A percentile compares a stretch with the other conserved stretches of the same genome.
phyloP scores from a whole-genome alignment of 2,113 vertebrate genomes.

The Pagrus major region DNA sequence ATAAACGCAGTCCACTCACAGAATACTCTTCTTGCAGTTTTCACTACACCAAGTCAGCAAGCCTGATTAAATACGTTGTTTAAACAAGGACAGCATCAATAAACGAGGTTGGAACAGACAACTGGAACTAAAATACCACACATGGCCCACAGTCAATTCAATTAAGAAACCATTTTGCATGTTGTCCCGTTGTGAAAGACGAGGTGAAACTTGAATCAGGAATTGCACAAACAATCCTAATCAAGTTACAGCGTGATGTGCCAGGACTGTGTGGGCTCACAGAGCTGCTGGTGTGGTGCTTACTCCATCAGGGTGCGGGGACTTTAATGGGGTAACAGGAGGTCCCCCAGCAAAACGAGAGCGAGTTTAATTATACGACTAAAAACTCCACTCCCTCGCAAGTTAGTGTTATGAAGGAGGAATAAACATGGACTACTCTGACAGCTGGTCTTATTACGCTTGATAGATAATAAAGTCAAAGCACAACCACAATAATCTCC shows the following conservation, averaged over 20 bases:
- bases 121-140: not conserved
- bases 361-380: not conserved
- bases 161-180: not conserved
- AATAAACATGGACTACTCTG: not conserved
- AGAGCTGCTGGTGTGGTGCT: not conserved
- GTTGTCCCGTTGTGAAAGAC: not conserved
- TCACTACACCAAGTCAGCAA: not conserved
- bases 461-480: slow-evolving; percentile 14
- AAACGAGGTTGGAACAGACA: not conserved
- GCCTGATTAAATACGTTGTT: not conserved
- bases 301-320: not conserved
- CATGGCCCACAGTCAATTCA: not conserved
- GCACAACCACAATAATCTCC: slow-evolving; percentile 24
- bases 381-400: not conserved
- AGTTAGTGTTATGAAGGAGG: not conserved
- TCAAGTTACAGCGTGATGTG: slow-evolving; percentile 7
- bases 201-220: not conserved
- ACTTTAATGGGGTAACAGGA: not conserved
- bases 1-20: not conserved
- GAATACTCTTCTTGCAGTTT: not conserved
- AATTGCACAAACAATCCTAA: slow-evolving; percentile 17
- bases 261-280: not conserved
- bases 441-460: not conserved
- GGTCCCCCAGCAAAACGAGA: not conserved
- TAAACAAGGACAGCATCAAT: too few species aligned